Conservation (phyloP, 2,113 vertebrate genomes). For the Protomyctophum bolini region DNA sequence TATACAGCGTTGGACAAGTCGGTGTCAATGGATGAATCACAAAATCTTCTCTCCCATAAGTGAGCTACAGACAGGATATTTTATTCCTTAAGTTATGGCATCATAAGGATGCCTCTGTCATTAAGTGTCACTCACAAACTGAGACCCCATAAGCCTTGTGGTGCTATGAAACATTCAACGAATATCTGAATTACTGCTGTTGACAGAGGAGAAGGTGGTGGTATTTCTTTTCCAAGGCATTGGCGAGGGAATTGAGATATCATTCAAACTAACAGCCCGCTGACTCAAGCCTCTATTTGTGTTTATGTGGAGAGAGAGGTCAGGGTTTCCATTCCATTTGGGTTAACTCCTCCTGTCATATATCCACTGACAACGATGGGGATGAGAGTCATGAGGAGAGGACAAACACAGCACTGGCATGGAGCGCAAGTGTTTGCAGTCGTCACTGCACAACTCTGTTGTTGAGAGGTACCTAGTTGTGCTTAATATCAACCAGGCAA, state of each 20-base stretch:
- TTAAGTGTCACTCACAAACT: constrained; percentile 44
- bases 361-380: constrained; percentile 50
- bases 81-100: constrained; percentile 35
- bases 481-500: no score
- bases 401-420: constrained; percentile 34
- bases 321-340: constrained; percentile 71
- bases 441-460: no score
- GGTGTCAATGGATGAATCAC: constrained; percentile 20
- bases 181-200: constrained; percentile 65
- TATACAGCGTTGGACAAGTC: constrained; percentile 2
- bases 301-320: constrained; percentile 68
- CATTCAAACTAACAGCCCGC: constrained; percentile 74
- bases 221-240: constrained; percentile 72
- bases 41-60: constrained; percentile 1
- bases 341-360: constrained; percentile 59
- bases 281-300: constrained; percentile 73
- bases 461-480: no score
- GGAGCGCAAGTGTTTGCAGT: not conserved
- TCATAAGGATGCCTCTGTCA: constrained; percentile 38
- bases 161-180: constrained; percentile 53
- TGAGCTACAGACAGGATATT: constrained; percentile 25
- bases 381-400: constrained; percentile 43
- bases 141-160: constrained; percentile 46
- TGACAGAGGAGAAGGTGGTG: constrained; percentile 63
- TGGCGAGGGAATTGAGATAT: constrained; percentile 77